Conservation (phyloP, 2,888 invertebrate genomes). For the Pimpla rufipes region DNA sequence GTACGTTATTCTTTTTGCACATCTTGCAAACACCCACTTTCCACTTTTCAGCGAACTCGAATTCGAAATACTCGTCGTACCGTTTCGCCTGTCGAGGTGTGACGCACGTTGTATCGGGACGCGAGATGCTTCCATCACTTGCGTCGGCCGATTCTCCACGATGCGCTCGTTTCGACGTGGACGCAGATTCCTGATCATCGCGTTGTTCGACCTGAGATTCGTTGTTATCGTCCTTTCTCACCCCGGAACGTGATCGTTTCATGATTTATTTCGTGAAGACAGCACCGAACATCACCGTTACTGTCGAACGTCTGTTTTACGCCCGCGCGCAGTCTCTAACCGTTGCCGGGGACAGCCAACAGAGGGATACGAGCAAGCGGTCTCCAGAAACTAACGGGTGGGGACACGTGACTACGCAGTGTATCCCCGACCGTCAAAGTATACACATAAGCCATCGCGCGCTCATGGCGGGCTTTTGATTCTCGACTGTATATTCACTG, state of each 20-base stretch:
- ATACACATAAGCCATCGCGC: conserved; percentile 7
- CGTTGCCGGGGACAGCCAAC: neutral
- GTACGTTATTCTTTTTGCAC: conserved; percentile 10
- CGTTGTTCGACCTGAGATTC: neutral
- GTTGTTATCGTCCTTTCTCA: neutral
- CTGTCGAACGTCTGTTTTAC: neutral
- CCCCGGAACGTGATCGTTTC: conserved; percentile 13
- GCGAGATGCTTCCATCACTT: neutral
- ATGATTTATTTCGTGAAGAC: neutral
- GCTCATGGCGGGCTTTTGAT: conserved; percentile 1
- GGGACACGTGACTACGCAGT: conserved; percentile 4
- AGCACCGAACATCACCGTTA: neutral
- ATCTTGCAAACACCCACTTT: conserved; percentile 19
- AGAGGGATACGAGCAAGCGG: neutral
- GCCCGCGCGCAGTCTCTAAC: too few species aligned
- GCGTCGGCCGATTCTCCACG: neutral
- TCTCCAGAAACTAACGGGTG: neutral
- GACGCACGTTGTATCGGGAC: neutral
- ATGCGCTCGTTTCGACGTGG: neutral
- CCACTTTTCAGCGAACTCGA: neutral
- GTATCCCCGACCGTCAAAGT: neutral
- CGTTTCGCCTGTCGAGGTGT: neutral
- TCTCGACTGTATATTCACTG: conserved; percentile 6
- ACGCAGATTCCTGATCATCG: neutral
- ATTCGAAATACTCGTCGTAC: neutral